phyloP scores from a whole-genome alignment of 2,888 invertebrate species.

The Macrosoma leucophasiata region DNA sequence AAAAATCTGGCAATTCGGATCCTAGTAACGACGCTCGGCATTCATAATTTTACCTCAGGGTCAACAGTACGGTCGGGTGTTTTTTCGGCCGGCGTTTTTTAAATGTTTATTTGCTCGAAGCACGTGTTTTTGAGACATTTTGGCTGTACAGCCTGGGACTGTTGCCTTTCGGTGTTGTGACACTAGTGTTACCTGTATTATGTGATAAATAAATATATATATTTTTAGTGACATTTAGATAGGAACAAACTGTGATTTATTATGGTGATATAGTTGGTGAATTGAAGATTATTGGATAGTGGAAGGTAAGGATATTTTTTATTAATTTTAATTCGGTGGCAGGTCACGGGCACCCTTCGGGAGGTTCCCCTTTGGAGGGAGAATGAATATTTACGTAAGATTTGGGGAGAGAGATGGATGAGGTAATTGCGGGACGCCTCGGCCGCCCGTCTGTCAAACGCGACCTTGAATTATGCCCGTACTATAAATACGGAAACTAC shows the following conservation, averaged over 20 bases:
- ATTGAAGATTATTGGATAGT: slow-evolving; percentile 58
- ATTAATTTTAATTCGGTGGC: slow-evolving; percentile 41
- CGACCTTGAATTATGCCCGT: slow-evolving; percentile 64
- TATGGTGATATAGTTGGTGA: slow-evolving; percentile 70
- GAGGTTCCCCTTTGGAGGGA: slow-evolving; percentile 34
- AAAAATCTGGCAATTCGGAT: slow-evolving; percentile 71
- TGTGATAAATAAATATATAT: slow-evolving; percentile 75
- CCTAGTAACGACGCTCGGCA: slow-evolving; percentile 71
- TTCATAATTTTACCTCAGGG: slow-evolving; percentile 72
- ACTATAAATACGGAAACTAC: slow-evolving; percentile 72
- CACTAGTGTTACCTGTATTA: slow-evolving; percentile 69
- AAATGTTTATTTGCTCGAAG: slow-evolving; percentile 65
- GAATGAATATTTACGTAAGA: slow-evolving; percentile 54
- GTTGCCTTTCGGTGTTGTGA: slow-evolving; percentile 74
- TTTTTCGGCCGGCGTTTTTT: slow-evolving; percentile 57
- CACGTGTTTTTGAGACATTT: slow-evolving; percentile 68
- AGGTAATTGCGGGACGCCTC: slow-evolving; percentile 45
- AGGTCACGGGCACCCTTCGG: slow-evolving; percentile 29
- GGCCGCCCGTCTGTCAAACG: slow-evolving; percentile 55
- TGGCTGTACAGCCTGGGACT: slow-evolving; percentile 62
- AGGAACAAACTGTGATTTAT: slow-evolving; percentile 74
- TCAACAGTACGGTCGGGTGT: slow-evolving; percentile 64
- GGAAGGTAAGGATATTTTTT: slow-evolving; percentile 51
- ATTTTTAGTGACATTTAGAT: slow-evolving; percentile 67
- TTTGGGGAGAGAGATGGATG: slow-evolving; percentile 41